phyloP scores from a whole-genome alignment of 1,140 invertebrate species.

The Brachionus koreanus region DNA sequence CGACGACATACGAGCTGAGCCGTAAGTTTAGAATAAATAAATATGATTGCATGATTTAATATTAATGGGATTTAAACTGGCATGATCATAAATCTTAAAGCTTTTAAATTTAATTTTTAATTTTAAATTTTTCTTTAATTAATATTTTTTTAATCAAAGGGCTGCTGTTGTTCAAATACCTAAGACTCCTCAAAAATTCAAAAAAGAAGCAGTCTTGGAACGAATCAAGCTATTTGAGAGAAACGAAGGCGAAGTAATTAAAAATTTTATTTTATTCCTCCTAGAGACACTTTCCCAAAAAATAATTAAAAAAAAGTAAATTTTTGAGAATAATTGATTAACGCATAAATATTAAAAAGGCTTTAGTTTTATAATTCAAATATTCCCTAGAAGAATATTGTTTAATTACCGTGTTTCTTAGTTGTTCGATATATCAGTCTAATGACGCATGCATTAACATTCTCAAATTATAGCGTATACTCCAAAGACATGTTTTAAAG shows the following conservation, averaged over 20 bases:
- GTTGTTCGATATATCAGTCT: no score
- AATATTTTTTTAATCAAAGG: constrained; percentile 48
- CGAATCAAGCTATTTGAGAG: constrained; percentile 47
- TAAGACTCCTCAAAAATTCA: constrained; percentile 52
- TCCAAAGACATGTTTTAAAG: no score
- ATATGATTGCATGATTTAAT: neutral
- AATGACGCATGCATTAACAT: no score
- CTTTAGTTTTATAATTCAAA: no score
- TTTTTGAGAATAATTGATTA: neutral
- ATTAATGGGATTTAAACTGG: neutral
- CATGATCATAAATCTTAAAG: neutral
- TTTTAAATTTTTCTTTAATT: neutral
- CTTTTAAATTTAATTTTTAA: neutral
- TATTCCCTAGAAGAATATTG: no score
- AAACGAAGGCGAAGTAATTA: constrained; percentile 52
- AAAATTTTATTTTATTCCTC: neutral
- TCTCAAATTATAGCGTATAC: no score
- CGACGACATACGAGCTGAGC: neutral
- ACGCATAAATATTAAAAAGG: no score
- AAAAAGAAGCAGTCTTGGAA: constrained; percentile 49
- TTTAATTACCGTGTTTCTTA: no score
- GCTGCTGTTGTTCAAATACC: constrained; percentile 57
- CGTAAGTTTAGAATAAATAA: neutral
- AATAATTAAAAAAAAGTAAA: no score
- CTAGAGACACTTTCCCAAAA: neutral